Percentiles rank a stretch among this genome's conserved stretches.
Evolutionary conservation across 1,140 invertebrate species (phyloP).

Genomic region (Calycopis cecrops): DNA sequence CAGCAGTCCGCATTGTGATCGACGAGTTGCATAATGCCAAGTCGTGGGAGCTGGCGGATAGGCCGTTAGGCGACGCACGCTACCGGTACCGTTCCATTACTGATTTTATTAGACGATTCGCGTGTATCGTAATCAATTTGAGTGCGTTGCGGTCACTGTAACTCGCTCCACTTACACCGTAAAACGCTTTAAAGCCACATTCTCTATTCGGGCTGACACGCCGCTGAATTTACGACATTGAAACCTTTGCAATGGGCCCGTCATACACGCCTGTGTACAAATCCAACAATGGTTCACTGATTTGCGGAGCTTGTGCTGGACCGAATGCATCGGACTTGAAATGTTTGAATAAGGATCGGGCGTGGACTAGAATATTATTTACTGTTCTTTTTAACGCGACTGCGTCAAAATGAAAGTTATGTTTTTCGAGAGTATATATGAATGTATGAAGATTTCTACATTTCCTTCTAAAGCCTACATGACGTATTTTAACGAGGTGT

Average conservation of each 20-base stretch:
- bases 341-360: slow-evolving; percentile 7
- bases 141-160: slow-evolving; percentile 43
- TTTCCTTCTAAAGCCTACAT: no score
- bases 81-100: slow-evolving; percentile 69
- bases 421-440: no score
- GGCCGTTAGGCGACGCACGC: slow-evolving; percentile 69
- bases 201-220: slow-evolving; percentile 45
- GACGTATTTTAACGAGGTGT: no score
- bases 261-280: slow-evolving; percentile 23
- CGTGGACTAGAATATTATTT: background rate
- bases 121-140: slow-evolving; percentile 70
- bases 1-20: slow-evolving; percentile 50
- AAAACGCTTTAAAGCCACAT: slow-evolving; percentile 40
- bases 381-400: no score
- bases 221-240: slow-evolving; percentile 35
- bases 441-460: no score
- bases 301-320: slow-evolving; percentile 1
- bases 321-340: slow-evolving; percentile 6
- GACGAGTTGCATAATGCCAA: slow-evolving; percentile 62
- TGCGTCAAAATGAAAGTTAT: no score
- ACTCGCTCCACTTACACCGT: slow-evolving; percentile 49
- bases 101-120: slow-evolving; percentile 72
- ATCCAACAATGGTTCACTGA: slow-evolving; percentile 31
- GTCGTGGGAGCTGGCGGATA: slow-evolving; percentile 52
- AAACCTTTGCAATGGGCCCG: slow-evolving; percentile 37